Base-by-base conservation (phyloP, 1,140 invertebrate species). In the Drosophila punjabiensis region DNA sequence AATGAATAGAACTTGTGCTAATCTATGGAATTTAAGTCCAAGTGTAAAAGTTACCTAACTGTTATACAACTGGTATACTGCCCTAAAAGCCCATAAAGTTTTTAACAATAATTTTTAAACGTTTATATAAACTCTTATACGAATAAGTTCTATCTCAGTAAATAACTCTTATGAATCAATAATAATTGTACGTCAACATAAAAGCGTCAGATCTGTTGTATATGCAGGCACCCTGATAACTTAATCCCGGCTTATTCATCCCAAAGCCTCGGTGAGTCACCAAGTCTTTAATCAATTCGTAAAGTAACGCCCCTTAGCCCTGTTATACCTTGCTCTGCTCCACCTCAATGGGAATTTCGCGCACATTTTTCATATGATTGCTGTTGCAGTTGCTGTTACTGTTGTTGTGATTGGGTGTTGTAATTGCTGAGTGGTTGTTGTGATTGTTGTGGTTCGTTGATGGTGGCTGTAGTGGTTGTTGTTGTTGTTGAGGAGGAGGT, bases 281-380 rank as follows among this genome's bases (percentile, higher is more conserved):
- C 28, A 56, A 43, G 30, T 20, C 28, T 48, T 50, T 16, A 50
- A 35, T 55, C 10, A 18, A 30, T 43, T 33, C 10, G 16, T 18
- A 7, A 13, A 39, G 20, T 32, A 28, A 37, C 60, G 11, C 61
- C 43, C 14, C 30, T 30, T 20, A 24, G 20, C 47, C 50, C 50
- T 67, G 69, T 55, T 81, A 76, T 92, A 93, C 92, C 92, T 92
- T 86, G 73, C 82, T 93, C 61, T 91, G 88, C 74, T 92, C 90
- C 70, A 93, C 92, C 69, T 93, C 92, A 32, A 93, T 93, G 69
- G 93, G 93, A 59, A 93, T 93, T 91, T 93, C 90, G 37, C 93
- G 93, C 20, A 93, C 69, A 74, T 91, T 77, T 76, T 92, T 92
- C 50, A 65, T 61, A 53, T 70, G 83, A 77, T 58, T 79, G 71